A percentile compares a stretch with the other conserved stretches of the same genome.
Evolutionary conservation across 2,797 vertebrate species (phyloP).

Genomic region (Rousettus madagascariensis): DNA sequence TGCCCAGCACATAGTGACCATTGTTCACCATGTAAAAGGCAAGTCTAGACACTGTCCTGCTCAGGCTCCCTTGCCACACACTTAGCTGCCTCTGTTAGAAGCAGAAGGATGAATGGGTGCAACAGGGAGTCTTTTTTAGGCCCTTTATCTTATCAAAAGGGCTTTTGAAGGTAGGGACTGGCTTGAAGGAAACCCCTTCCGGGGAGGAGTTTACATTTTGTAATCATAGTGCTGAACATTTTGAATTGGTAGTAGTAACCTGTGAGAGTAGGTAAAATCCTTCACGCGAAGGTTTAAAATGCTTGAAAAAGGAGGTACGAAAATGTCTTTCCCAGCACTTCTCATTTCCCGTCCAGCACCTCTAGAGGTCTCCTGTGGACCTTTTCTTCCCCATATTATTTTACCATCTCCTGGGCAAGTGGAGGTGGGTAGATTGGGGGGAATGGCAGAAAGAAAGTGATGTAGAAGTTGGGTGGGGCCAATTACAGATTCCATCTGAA

Average conservation of each 20-base stretch:
- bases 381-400: constrained; percentile 20
- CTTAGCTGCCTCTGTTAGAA: neutral
- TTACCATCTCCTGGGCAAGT: neutral
- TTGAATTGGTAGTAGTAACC: constrained; percentile 5
- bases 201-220: neutral
- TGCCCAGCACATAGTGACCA: constrained; percentile 97
- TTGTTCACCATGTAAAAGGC: constrained; percentile 98
- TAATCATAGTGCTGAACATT: constrained; percentile 27
- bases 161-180: neutral
- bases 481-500: neutral
- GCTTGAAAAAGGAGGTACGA: neutral
- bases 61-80: neutral
- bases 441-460: neutral
- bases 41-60: neutral
- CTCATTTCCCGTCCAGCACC: neutral
- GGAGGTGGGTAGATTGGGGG: neutral
- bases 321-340: neutral
- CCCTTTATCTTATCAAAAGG: neutral
- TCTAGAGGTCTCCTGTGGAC: neutral
- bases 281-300: neutral
- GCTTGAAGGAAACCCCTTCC: neutral
- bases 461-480: neutral
- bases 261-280: neutral
- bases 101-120: neutral
- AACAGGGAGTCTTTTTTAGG: neutral